A percentile compares a stretch with the other conserved stretches of the same genome.
phyloP scores from a whole-genome alignment of 2,888 invertebrate genomes.

The Melitaea athalia region DNA sequence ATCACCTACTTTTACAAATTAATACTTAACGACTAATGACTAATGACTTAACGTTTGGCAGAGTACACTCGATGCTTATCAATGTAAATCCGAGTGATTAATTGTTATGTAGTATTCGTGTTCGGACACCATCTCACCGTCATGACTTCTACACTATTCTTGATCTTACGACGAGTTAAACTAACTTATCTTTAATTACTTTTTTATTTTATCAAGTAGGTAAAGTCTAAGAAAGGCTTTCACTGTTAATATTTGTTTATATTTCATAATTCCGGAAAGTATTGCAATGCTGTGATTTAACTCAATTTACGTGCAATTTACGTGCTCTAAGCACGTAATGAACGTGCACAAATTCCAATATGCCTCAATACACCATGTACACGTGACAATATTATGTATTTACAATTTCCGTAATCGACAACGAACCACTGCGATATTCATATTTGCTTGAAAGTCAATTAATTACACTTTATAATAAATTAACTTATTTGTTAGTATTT shows the following conservation, averaged over 20 bases:
- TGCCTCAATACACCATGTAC: constrained; percentile 1
- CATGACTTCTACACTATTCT: constrained; percentile 42
- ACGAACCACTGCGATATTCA: background rate
- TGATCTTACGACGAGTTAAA: constrained; percentile 47
- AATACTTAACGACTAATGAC: no score
- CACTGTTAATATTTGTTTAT: constrained; percentile 21
- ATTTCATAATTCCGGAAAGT: constrained; percentile 14
- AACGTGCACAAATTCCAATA: constrained; percentile 12
- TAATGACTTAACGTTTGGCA: background rate
- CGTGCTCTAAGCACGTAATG: constrained; percentile 23
- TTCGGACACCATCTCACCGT: constrained; percentile 52
- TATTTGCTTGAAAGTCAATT: background rate
- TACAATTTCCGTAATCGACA: constrained; percentile 6
- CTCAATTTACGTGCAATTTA: constrained; percentile 18
- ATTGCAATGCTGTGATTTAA: constrained; percentile 20
- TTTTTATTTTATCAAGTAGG: background rate
- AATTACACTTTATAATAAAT: background rate
- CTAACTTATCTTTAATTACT: constrained; percentile 25
- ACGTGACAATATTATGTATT: constrained; percentile 13
- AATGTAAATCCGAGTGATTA: constrained; percentile 67
- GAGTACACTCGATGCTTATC: constrained; percentile 54
- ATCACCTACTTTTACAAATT: background rate
- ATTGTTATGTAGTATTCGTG: constrained; percentile 61
- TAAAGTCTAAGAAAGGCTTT: background rate
- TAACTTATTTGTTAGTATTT: background rate